Evolutionary conservation across 35 echinoderm and acorn worm genomes (phyloP), one percentile per base, ranked within the genome.

Genomic region (Apostichopus parvimensis): DNA sequence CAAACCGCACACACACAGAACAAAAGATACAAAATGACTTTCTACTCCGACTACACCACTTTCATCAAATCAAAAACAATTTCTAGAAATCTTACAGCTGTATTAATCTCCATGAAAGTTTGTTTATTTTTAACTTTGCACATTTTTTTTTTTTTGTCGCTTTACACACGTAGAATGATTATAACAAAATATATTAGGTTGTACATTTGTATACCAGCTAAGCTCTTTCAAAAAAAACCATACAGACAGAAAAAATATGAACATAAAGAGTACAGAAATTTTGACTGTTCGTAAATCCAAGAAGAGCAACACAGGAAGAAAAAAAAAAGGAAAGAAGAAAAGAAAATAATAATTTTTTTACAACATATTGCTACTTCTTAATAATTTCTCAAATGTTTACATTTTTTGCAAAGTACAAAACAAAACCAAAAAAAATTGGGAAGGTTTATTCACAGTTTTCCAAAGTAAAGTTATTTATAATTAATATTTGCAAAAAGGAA

Each of bases 161-260:
- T 45, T 68, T 68, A 68, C 64, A 68, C 64, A 68, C 1, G 64
- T 68, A 68, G 64, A 68, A 68, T 68, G 64, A 68, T 68, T 68
- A 68, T 68, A 68, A 68, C 64, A 68, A 68, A 68, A 68, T 68
- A 68, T 68, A 68, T 68, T 68, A 68, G 64, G 64, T 68, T 45
- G 18, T 68, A 68, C 64, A 68, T 68, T 68, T 68, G 64, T 68
- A 68, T 68, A 68, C 11, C 64, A 68, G 18, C 18, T 11, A 68
- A 68, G 18, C 64, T 68, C 64, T 68, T 18, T 68, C 11, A 68
- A 68, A 68, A 68, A 11, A 68, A 8, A 68, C 11, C 64, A 18
- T 14, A 68, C 11, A 68, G 18, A 68, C 11, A 68, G 18, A 14
- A 68, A 14, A 11, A 68, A 68, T 18, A 68, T 9, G 4, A 68